Percentiles rank a stretch among this genome's conserved stretches.
Conservation (phyloP, 23 tunicate genomes). For the Styela plicata region DNA sequence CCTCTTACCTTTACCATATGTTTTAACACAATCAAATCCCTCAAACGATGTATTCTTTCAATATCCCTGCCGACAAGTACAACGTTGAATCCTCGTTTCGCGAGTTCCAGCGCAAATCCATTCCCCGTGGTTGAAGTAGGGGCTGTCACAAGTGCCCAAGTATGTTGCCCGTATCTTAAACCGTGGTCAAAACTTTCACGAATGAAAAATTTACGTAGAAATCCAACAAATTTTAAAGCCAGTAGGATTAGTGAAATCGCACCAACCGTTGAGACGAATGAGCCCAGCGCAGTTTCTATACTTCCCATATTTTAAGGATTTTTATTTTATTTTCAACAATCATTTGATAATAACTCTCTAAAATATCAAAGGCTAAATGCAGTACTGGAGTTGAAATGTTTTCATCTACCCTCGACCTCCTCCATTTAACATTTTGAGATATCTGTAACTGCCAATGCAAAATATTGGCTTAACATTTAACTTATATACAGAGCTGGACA, state of each 20-base stretch:
- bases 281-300: not conserved
- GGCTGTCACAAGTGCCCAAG: constrained; percentile 86
- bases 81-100: constrained; percentile 72
- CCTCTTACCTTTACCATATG: constrained; percentile 65
- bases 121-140: constrained; percentile 79
- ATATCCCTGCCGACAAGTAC: constrained; percentile 83
- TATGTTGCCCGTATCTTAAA: constrained; percentile 68
- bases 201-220: constrained; percentile 73
- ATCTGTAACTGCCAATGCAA: too few species aligned
- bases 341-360: too few species aligned
- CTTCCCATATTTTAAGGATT: not conserved
- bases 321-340: not conserved
- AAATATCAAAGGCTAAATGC: not conserved
- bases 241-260: not conserved
- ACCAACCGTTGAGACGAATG: constrained; percentile 9
- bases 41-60: constrained; percentile 59
- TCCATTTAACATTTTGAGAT: too few species aligned
- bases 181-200: constrained; percentile 71
- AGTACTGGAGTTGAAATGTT: not conserved
- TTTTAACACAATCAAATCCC: constrained; percentile 68
- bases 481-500: too few species aligned
- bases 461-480: too few species aligned
- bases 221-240: constrained; percentile 43
- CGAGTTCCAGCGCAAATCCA: constrained; percentile 78
- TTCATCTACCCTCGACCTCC: not conserved